A percentile compares a stretch with the other conserved stretches of the same genome.
phyloP scores from a whole-genome alignment of 2,797 vertebrate species.

The Pteronotus mesoamericanus region DNA sequence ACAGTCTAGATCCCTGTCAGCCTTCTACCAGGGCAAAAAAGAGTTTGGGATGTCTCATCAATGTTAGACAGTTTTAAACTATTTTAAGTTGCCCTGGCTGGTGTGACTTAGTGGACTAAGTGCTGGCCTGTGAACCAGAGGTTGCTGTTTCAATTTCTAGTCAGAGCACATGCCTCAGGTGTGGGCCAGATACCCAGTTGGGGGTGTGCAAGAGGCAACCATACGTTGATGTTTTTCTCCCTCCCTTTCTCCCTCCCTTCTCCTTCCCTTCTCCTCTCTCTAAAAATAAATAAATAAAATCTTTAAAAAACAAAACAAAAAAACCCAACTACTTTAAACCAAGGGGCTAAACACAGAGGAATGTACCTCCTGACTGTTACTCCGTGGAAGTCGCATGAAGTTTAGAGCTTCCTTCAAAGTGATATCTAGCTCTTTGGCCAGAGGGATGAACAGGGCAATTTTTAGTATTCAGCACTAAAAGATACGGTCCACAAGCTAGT shows the following conservation, averaged over 20 bases:
- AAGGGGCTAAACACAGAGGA: background rate
- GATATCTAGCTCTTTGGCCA: background rate
- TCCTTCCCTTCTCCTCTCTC: too few relatives aligned
- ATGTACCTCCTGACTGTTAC: background rate
- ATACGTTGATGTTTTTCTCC: too few relatives aligned
- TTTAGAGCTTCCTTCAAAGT: slow-evolving; percentile 8
- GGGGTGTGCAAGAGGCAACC: too few relatives aligned
- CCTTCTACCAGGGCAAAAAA: background rate
- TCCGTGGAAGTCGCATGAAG: background rate
- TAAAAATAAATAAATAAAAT: too few relatives aligned
- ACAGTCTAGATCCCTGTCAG: background rate
- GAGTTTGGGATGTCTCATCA: background rate
- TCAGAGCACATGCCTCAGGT: too few relatives aligned
- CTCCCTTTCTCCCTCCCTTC: too few relatives aligned
- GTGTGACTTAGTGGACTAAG: too few relatives aligned
- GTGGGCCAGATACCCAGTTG: too few relatives aligned
- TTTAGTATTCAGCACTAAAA: background rate
- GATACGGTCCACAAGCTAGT: background rate
- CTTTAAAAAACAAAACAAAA: too few relatives aligned
- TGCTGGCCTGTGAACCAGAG: too few relatives aligned
- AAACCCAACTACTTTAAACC: background rate
- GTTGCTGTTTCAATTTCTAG: too few relatives aligned
- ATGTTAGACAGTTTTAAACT: background rate
- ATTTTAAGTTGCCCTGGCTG: background rate
- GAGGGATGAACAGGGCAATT: background rate